Base-by-base conservation (phyloP, 2,797 vertebrate genomes). In the Helostoma temminkii region DNA sequence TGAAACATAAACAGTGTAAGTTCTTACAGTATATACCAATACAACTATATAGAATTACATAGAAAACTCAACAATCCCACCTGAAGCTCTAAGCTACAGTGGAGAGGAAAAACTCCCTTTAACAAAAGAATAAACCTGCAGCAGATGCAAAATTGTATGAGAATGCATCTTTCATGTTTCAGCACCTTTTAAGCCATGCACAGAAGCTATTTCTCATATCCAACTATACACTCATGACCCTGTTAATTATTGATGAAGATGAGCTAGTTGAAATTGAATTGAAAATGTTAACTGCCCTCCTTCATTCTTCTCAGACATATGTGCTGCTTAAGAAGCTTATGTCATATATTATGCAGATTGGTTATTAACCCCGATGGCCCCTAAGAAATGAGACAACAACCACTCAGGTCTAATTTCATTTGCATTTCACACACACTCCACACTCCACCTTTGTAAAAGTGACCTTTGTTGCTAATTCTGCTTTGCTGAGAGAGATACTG, bases 361-460 rank as follows among this genome's bases (percentile, higher is more conserved):
- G 55, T 69, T 32, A 78, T 83, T 69, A 80, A 83, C 70, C 54
- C 5, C 12, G 5, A 62, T 0, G 62, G 41, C 41, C 60, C 12
- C 4, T 7, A 41, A 59, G 52, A 58, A 46, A 66, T 6, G 50
- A 77, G 63, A 61, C 67, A 52, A 43, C 55, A 42, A 65, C 47
- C 48, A 49, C 25, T 54, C 18, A 58, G 53, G 52, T 76, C 32
- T 69, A 22, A 48, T 25, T 18, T 9, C 34, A 45, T 58, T 49
- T 34, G 39, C 32, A 32, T 22, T 25, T 12, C 41, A 65, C 21
- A 42, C 47, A 5, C 18, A 6, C 10, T 9, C 42, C 19, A 6
- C 12, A 7, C 43, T 10, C 21, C 10, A 11, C 42, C 21, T 46
- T n/a, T 52, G 19, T 43, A n/a, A 41, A 25, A 10, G 24, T 18